These are phyloP conservation scores for Strigamia crassipes DNA, from an alignment of 2,888 invertebrate species.

Conservation along the genomic window DNA sequence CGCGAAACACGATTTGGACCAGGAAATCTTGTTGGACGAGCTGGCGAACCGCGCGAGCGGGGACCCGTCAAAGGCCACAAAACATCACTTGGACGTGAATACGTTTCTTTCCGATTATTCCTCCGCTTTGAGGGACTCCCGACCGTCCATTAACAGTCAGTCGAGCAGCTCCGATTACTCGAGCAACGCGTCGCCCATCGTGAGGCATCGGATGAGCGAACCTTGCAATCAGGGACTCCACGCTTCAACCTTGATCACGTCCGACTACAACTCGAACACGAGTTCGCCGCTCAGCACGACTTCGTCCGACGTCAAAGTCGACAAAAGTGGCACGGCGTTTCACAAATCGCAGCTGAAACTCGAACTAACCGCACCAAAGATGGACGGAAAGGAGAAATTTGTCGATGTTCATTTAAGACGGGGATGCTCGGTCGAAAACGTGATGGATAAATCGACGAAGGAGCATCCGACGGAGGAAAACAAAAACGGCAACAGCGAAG, in stretches of 20 bases:
- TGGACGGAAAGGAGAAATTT: not conserved
- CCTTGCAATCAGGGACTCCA: not conserved
- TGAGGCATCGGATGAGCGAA: not conserved
- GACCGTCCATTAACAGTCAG: not conserved
- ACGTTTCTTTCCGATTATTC: constrained; percentile 12
- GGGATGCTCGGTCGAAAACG: constrained; percentile 11
- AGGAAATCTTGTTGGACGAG: constrained; percentile 63
- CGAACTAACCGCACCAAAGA: not conserved
- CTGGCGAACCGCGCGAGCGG: constrained; percentile 61
- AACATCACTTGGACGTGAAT: not conserved
- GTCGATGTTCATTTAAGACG: not conserved
- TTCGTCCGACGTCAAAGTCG: not conserved
- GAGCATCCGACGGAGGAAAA: not conserved
- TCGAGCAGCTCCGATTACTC: constrained; percentile 39
- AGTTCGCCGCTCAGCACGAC: constrained; percentile 25
- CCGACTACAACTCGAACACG: constrained; percentile 34
- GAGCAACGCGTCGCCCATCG: constrained; percentile 6
- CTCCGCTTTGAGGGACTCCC: not conserved
- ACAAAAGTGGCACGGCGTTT: not conserved
- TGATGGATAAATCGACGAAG: not conserved
- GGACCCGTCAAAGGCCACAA: not conserved
- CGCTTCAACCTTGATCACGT: not conserved
- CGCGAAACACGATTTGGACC: constrained; percentile 64
- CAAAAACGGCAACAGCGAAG: not conserved
- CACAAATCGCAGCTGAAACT: constrained; percentile 2